Percentiles rank a stretch among this genome's conserved stretches.
phyloP scores from a whole-genome alignment of 2,888 invertebrate species.

The Hylaea fasciaria region DNA sequence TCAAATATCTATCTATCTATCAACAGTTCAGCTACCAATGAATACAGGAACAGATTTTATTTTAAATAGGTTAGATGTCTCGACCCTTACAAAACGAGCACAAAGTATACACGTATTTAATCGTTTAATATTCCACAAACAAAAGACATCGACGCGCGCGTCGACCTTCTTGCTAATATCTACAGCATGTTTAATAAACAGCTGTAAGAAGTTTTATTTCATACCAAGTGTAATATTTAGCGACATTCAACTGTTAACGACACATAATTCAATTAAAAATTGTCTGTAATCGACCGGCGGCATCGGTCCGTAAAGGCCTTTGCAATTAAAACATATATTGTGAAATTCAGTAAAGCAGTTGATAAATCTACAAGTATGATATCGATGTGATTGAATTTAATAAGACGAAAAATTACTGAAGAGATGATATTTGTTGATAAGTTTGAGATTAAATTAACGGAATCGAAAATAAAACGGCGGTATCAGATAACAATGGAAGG shows the following conservation, averaged over 20 bases:
- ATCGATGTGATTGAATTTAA: conserved; percentile 47
- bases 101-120: too few species aligned
- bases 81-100: too few species aligned
- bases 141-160: conserved; percentile 32
- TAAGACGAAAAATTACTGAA: conserved; percentile 20
- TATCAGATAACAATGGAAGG: neutral
- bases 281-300: conserved; percentile 55
- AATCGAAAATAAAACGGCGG: conserved; percentile 1
- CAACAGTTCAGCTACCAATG: too few species aligned
- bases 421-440: conserved; percentile 21
- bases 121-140: neutral
- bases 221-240: conserved; percentile 48
- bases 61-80: too few species aligned
- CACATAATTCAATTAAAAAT: conserved; percentile 60
- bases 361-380: conserved; percentile 38
- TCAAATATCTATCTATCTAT: too few species aligned
- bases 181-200: neutral
- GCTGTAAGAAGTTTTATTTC: conserved; percentile 18
- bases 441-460: conserved; percentile 20
- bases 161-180: neutral
- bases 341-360: conserved; percentile 56
- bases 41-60: too few species aligned
- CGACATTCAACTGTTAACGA: conserved; percentile 47
- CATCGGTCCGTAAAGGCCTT: conserved; percentile 51
- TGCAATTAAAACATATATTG: conserved; percentile 64